Evolutionary conservation across 92 coral and sea anemone genomes (phyloP).

Genomic region (Micromussa lordhowensis): DNA sequence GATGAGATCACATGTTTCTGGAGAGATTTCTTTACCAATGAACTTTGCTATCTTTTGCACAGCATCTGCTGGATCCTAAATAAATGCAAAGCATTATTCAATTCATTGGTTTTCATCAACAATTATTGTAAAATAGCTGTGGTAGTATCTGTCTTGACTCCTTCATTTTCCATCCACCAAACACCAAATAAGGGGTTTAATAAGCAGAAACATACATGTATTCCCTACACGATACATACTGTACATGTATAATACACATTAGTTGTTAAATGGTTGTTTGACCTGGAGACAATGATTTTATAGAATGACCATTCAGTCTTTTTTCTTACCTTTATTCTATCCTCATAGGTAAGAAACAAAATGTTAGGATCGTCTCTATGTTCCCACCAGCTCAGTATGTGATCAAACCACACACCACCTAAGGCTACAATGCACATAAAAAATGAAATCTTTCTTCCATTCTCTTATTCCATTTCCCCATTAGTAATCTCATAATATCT

Average conservation of each 20-base stretch:
- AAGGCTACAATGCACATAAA: background rate
- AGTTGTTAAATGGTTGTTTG: too few species aligned
- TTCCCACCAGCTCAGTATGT: conserved; percentile 65
- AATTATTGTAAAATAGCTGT: too few species aligned
- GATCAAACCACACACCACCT: conserved; percentile 48
- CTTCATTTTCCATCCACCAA: too few species aligned
- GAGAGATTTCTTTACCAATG: conserved; percentile 15
- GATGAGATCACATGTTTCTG: conserved; percentile 15
- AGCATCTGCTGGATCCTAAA: conserved; percentile 25
- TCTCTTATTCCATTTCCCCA: too few species aligned
- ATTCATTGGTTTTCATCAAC: background rate
- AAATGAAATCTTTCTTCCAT: too few species aligned
- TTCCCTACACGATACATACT: too few species aligned
- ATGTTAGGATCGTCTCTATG: conserved; percentile 53
- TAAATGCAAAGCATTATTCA: background rate
- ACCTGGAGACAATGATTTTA: too few species aligned
- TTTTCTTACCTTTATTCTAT: conserved; percentile 49
- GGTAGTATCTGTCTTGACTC: too few species aligned
- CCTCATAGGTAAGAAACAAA: conserved; percentile 54
- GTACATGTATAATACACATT: too few species aligned
- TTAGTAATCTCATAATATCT: too few species aligned
- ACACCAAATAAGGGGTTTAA: too few species aligned
- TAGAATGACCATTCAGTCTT: background rate
- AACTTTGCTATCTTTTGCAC: conserved; percentile 35
- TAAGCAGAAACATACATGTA: too few species aligned